Evolutionary conservation across 2,888 invertebrate genomes (phyloP), one percentile per base, ranked within the genome.

Genomic region (Volucella bombylans): DNA sequence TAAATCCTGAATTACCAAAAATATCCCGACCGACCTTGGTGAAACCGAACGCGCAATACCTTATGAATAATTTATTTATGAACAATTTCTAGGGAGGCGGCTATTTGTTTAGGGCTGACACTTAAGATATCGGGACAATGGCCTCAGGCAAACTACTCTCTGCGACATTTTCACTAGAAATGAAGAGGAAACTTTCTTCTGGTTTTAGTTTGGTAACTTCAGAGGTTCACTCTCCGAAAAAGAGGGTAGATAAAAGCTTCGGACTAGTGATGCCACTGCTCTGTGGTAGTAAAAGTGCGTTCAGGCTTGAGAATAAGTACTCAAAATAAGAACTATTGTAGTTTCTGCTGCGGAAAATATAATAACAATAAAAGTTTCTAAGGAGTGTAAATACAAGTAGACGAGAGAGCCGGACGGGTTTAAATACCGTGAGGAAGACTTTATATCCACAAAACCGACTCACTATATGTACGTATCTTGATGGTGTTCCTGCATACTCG

Each of bases 11-110:
- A 76, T 49, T 11, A 71, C 14, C 50, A 4, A 31, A 23, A 31
- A 6, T 31, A 31, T 31, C 54, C 8, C 41, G 39, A 18, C 65
- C 67, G 62, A 82, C 72, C 71, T 82, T 76, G 68, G 71, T 49
- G 54, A 15, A 11, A 41, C 18, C 31, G 15, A 10, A 8, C 57
- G 41, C 77, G 72, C 43, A 55, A 67, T 64, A 71, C 79, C 43
- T 65, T 74, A 71, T 76, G 67, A 80, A 80, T 83, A 62, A 76
- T 76, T 83, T 57, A 80, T 78, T 65, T 65, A 71, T 79, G 68
- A 83, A 79, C 74, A 80, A 80, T 71, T 65, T 14, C 14, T 43
- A 39, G 23, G n/a, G 68, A 59, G 68, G 82, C 43, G 18, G 67
- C 4, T 72, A n/a, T 61, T 50, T 57, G 52, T 65, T 65, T 50